Evolutionary conservation across 2,888 invertebrate species (phyloP), one percentile per base, ranked within the genome.

Genomic region (Microctonus aethiopoides): DNA sequence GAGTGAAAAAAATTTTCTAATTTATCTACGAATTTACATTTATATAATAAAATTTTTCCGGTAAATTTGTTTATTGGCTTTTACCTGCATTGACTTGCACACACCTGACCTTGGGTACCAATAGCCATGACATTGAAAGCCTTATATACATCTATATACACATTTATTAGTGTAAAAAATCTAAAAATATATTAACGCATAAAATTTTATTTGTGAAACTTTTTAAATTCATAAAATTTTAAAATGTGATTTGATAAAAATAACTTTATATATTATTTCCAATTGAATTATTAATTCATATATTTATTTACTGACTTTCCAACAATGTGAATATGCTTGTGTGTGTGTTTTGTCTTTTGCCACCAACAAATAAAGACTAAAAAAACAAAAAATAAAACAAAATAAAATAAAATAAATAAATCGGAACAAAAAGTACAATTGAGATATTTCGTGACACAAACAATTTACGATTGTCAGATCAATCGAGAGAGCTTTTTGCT

Each of bases 401-500:
- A 13, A 5, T n/a, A n/a, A n/a, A 39, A n/a, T 16, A 20, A 46
- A 46, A 39, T 4, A 46, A 20, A 46, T 20, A 16, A 46, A 20
- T 16, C 7, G 7, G 0, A n/a, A 6, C n/a, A 16, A 46, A 46
- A 36, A 9, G 46, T 20, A 20, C 46, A 20, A 46, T 16, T 46
- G 46, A n/a, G 16, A 20, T 46, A 36, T 76, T 67, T 73, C 75
- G 75, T 78, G 78, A 76, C 78, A 75, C 46, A 74, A 77, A 73
- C 75, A 73, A 76, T 77, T 77, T 71, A 71, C 72, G 69, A 70
- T 70, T 39, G 74, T 75, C 74, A 78, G 75, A 80, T 80, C 79
- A 80, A 80, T 80, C 78, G 80, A 73, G 77, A 75, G 75, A 75
- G 75, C 66, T 74, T 74, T 70, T 70, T 62, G 72, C 73, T 76